A percentile compares a stretch with the other conserved stretches of the same genome.
These are phyloP conservation scores for Philypnodon macrostomus DNA, from an alignment of 2,797 vertebrate genomes.

Conservation along the genomic window DNA sequence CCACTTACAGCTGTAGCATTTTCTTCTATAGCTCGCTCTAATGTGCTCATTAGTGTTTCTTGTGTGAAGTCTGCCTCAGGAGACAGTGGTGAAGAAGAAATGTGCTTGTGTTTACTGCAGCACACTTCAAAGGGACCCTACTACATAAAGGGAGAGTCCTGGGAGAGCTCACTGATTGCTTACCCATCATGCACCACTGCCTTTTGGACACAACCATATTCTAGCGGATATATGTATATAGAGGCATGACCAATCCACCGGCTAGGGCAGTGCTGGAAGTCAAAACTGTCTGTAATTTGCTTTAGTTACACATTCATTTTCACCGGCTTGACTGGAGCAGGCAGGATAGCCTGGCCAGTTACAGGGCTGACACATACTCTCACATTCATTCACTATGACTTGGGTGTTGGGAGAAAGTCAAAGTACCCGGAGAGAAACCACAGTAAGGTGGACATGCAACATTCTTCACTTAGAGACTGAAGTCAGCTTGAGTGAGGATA, in stretches of 20 bases:
- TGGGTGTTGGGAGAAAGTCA: too few relatives aligned
- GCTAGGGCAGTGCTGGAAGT: too few relatives aligned
- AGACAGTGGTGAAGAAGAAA: constrained; percentile 61
- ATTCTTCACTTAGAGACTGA: too few relatives aligned
- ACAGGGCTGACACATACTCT: too few relatives aligned
- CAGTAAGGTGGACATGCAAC: too few relatives aligned
- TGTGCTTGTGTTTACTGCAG: constrained; percentile 75
- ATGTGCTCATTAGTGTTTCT: constrained; percentile 82
- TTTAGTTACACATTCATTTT: too few relatives aligned
- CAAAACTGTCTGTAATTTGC: too few relatives aligned
- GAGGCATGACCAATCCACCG: constrained; percentile 14
- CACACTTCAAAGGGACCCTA: constrained; percentile 73
- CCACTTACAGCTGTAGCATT: constrained; percentile 75
- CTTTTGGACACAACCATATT: constrained; percentile 57
- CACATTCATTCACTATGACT: too few relatives aligned
- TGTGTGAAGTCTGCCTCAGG: constrained; percentile 68
- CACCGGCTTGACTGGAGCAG: too few relatives aligned
- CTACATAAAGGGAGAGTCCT: constrained; percentile 61
- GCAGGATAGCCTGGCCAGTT: too few relatives aligned
- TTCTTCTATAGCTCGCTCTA: constrained; percentile 73
- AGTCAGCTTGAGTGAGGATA: too few relatives aligned
- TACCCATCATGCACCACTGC: constrained; percentile 66
- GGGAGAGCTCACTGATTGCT: constrained; percentile 62
- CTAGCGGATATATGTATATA: constrained; percentile 30
- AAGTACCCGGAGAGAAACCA: too few relatives aligned